Conservation (phyloP, 30 jellyfish, hydroid and myxozoan species). For the Nemopilema nomurai region DNA sequence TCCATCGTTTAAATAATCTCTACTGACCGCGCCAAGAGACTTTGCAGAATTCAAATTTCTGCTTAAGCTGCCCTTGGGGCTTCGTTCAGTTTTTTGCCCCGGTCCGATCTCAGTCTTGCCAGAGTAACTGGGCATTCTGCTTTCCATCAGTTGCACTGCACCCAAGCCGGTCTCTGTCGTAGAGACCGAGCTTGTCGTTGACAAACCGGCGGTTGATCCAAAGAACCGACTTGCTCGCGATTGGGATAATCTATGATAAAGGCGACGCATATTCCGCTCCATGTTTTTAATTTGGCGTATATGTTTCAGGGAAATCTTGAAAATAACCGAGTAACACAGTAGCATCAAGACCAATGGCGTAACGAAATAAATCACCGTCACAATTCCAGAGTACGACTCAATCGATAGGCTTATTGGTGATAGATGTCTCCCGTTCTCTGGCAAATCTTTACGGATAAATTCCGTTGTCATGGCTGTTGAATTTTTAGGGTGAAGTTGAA, state of each 20-base stretch:
- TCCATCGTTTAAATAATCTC: neutral
- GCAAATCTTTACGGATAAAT: neutral
- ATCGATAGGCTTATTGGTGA: neutral
- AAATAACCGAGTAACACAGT: conserved; percentile 42
- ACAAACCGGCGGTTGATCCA: conserved; percentile 3
- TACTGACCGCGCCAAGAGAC: neutral
- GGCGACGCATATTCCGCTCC: conserved; percentile 38
- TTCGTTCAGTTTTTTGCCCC: too few species aligned
- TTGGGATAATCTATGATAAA: conserved; percentile 27
- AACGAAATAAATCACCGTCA: conserved; percentile 28
- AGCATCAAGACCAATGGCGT: conserved; percentile 43
- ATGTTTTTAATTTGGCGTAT: conserved; percentile 47
- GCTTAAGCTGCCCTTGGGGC: neutral
- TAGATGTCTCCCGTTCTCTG: neutral
- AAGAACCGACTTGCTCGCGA: neutral
- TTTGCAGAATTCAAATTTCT: neutral
- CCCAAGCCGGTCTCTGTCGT: conserved; percentile 1
- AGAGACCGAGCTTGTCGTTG: conserved; percentile 27
- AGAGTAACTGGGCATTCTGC: neutral
- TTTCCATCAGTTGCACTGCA: neutral
- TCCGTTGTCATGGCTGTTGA: neutral
- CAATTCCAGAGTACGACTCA: conserved; percentile 13
- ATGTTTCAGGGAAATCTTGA: conserved; percentile 61
- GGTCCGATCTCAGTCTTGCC: neutral
- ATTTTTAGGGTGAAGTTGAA: neutral